Conservation (phyloP, 2,888 invertebrate species). For the Orthosia gothica region DNA sequence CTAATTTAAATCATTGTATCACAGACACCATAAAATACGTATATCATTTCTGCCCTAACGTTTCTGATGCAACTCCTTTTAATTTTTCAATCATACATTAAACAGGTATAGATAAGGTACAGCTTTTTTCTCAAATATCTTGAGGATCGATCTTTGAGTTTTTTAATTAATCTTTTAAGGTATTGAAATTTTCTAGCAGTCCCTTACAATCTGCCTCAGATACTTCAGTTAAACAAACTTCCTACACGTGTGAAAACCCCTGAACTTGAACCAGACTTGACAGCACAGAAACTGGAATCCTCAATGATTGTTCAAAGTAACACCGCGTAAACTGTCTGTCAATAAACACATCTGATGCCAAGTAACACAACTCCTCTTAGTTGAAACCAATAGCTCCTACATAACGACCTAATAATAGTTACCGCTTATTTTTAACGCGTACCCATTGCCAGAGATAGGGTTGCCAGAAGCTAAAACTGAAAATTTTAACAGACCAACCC, state of each 20-base stretch:
- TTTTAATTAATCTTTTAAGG: too few relatives aligned
- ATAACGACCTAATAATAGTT: slow-evolving; percentile 51
- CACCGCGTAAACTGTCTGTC: slow-evolving; percentile 40
- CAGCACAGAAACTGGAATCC: slow-evolving; percentile 3
- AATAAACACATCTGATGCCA: slow-evolving; percentile 53
- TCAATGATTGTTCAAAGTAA: slow-evolving; percentile 28
- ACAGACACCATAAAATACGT: too few relatives aligned
- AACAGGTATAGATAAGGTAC: too few relatives aligned
- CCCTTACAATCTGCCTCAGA: too few relatives aligned
- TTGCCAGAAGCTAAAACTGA: not conserved
- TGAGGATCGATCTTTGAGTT: not conserved
- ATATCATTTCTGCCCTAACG: not conserved
- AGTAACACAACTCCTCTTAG: slow-evolving; percentile 49
- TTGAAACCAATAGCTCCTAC: slow-evolving; percentile 52
- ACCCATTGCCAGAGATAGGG: slow-evolving; percentile 46
- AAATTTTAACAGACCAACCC: too few relatives aligned
- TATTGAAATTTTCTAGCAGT: too few relatives aligned
- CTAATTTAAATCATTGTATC: too few relatives aligned
- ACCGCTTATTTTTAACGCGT: slow-evolving; percentile 47
- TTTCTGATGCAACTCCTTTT: not conserved
- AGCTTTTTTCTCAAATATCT: too few relatives aligned
- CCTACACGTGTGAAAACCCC: not conserved
- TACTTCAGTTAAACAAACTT: not conserved
- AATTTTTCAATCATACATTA: not conserved
- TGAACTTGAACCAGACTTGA: slow-evolving; percentile 44